Base-by-base conservation (phyloP, 2,113 vertebrate species). In the Progne subis region DNA sequence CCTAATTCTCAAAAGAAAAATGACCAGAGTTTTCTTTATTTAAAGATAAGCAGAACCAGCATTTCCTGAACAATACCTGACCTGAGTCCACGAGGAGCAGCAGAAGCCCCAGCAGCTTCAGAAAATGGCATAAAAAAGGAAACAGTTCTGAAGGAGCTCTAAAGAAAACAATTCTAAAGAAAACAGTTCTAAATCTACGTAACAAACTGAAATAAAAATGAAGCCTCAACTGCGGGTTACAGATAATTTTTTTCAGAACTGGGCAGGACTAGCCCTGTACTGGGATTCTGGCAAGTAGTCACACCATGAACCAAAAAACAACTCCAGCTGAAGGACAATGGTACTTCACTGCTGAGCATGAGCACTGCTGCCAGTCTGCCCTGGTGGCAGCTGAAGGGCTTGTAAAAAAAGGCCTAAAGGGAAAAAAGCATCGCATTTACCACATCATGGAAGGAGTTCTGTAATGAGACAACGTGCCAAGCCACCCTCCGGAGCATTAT, bases 81-180 rank as follows among this genome's bases (percentile, higher is more conserved):
- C 44, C 20, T 1, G 32, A 44, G 41, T 6, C 37, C 57, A 71
- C 3, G n/a, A 68, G 64, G 9, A 81, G 55, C 55, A 92, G 43
- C 9, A 83, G 50, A 61, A 83, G 61, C 43, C 55, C 26, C 44
- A 63, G 9, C 26, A 89, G 50, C 70, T 76, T 79, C 31, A 68
- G 18, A 17, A 69, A 61, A 49, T 0, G 0, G 5, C 1, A 0
- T 21, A 77, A 77, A 68, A 60, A 86, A 57, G 8, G 25, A 82
- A 82, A 41, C 14, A 0, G 39, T 29, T 65, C 70, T 39, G 65
- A 86, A 87, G 44, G 28, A 39, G n/a, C n/a, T 29, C 24, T 65
- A 59, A 80, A 69, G 8, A 32, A 79, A 80, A 34, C 15, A 1
- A 32, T 61, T 65, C 59, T 57, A 77, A 80, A 69, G 8, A 32